phyloP scores from a whole-genome alignment of 92 coral and sea anemone species.

The Plumapathes pennacea region DNA sequence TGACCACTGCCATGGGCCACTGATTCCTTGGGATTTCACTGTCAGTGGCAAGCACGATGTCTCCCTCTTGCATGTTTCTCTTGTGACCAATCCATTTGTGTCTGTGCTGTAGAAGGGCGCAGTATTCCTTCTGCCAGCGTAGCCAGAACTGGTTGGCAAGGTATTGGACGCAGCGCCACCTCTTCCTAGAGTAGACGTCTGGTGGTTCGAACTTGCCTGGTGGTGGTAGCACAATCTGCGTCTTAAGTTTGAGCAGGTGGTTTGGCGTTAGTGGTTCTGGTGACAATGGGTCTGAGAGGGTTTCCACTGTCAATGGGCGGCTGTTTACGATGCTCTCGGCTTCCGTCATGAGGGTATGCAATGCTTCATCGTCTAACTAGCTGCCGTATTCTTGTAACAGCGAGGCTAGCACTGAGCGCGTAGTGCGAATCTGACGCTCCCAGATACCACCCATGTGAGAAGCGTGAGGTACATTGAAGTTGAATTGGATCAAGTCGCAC shows the following conservation, averaged over 20 bases:
- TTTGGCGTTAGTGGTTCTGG: slow-evolving; percentile 49
- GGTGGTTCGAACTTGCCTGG: slow-evolving; percentile 33
- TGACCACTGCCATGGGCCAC: slow-evolving; percentile 27
- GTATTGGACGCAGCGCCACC: slow-evolving; percentile 33
- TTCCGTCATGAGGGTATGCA: slow-evolving; percentile 27
- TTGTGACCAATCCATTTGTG: slow-evolving; percentile 35
- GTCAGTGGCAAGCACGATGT: slow-evolving; percentile 8
- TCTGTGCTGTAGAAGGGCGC: slow-evolving; percentile 27
- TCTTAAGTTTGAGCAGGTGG: slow-evolving; percentile 38
- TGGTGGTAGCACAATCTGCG: slow-evolving; percentile 17
- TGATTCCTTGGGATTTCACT: slow-evolving; percentile 24
- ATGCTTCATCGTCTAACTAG: slow-evolving; percentile 43
- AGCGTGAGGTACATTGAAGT: slow-evolving; percentile 25
- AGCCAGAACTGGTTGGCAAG: slow-evolving; percentile 19
- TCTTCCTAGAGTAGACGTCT: slow-evolving; percentile 18
- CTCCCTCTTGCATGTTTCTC: slow-evolving; percentile 15
- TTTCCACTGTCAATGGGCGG: slow-evolving; percentile 37
- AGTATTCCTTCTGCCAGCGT: slow-evolving; percentile 16
- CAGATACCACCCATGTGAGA: too few species aligned
- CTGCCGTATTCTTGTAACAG: slow-evolving; percentile 34
- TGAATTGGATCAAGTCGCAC: slow-evolving; percentile 43
- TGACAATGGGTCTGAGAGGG: slow-evolving; percentile 25
- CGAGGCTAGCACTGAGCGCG: slow-evolving; percentile 24
- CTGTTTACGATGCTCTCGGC: slow-evolving; percentile 24
- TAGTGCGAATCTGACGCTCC: slow-evolving; percentile 28